These are phyloP conservation scores for Scrobipalpa costella DNA, from an alignment of 2,888 invertebrate genomes.

Conservation along the genomic window DNA sequence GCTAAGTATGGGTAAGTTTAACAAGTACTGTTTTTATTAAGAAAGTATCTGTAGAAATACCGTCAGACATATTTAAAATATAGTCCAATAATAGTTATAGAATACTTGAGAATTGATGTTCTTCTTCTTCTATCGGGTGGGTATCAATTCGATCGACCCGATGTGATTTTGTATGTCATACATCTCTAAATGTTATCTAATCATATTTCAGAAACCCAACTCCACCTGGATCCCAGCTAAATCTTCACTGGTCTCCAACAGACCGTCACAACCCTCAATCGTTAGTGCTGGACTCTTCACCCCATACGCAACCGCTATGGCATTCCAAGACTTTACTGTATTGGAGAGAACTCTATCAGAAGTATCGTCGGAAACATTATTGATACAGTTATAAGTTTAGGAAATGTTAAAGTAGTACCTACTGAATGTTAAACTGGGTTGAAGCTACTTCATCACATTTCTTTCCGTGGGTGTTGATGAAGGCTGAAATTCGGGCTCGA, in stretches of 20 bases:
- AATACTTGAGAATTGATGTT: too few species aligned
- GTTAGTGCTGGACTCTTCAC: conserved; percentile 54
- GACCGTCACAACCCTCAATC: conserved; percentile 43
- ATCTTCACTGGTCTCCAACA: conserved; percentile 52
- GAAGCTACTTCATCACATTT: too few species aligned
- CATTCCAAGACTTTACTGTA: conserved; percentile 50
- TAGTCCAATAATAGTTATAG: too few species aligned
- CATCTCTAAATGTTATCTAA: too few species aligned
- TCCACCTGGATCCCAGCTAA: conserved; percentile 43
- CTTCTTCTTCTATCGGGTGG: too few species aligned
- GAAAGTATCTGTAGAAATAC: neutral
- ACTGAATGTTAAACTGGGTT: too few species aligned
- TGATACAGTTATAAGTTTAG: neutral
- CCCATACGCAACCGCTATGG: conserved; percentile 52
- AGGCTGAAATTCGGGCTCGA: too few species aligned
- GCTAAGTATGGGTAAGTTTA: conserved; percentile 62
- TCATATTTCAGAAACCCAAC: conserved; percentile 60
- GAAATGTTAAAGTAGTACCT: neutral
- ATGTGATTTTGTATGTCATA: too few species aligned
- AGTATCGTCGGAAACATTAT: conserved; percentile 51
- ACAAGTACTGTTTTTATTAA: neutral
- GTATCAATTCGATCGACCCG: too few species aligned
- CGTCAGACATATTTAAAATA: neutral
- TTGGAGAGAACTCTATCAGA: conserved; percentile 53
- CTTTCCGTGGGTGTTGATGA: too few species aligned